These are phyloP conservation scores for Hippocampus comes DNA, from an alignment of 2,113 vertebrate species.

Conservation along the genomic window DNA sequence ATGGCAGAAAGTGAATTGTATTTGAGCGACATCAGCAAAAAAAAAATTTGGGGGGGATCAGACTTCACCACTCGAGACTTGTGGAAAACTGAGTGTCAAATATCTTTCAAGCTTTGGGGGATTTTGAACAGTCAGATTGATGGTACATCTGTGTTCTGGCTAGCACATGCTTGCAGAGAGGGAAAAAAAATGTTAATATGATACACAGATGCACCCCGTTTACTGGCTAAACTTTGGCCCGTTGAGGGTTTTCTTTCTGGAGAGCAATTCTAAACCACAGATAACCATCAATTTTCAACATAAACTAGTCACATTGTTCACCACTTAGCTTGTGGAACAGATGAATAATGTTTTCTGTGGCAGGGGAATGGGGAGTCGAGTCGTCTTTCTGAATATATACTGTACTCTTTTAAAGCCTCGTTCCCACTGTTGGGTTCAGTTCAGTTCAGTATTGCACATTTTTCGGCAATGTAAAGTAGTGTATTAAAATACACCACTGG, in stretches of 20 bases:
- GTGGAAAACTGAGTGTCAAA: conserved; percentile 18
- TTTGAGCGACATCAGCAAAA: conserved; percentile 5
- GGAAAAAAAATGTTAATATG: conserved; percentile 16
- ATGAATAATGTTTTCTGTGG: conserved; percentile 10
- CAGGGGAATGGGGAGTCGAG: neutral
- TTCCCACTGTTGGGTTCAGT: neutral
- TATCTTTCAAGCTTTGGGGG: conserved; percentile 17
- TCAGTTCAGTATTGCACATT: neutral
- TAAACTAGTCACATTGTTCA: conserved; percentile 9
- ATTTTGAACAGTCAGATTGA: conserved; percentile 10
- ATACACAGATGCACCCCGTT: conserved; percentile 21
- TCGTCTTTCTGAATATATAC: neutral
- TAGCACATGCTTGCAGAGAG: neutral
- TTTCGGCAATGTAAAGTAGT: neutral
- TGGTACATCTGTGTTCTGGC: conserved; percentile 8
- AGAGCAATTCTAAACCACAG: conserved; percentile 12
- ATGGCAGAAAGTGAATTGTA: neutral
- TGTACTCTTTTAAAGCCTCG: neutral
- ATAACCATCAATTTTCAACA: conserved; percentile 11
- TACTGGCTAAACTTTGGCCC: neutral
- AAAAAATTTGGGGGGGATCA: conserved; percentile 3
- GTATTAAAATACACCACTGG: neutral
- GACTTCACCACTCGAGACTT: conserved; percentile 11
- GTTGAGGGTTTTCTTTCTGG: conserved; percentile 9
- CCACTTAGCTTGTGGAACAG: neutral